Conservation (phyloP, 1,140 invertebrate genomes). For the Hylaeus anthracinus region DNA sequence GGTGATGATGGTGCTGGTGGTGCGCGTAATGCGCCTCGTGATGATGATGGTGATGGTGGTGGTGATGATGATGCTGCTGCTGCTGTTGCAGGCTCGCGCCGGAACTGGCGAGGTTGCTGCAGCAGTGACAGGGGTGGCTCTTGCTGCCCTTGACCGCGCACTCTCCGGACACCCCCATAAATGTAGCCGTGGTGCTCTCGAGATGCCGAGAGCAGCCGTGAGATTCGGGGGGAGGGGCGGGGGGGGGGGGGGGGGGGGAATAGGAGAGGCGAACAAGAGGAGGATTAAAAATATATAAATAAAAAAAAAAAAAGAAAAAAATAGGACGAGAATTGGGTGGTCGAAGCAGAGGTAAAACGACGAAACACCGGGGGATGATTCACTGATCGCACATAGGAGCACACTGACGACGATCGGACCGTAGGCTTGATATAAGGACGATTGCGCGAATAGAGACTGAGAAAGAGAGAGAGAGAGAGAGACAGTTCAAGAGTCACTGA, state of each 20-base stretch:
- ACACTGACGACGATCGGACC: slow-evolving; percentile 13
- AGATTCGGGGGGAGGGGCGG: slow-evolving; percentile 8
- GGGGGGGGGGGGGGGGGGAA: background rate
- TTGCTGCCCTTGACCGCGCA: slow-evolving; percentile 77
- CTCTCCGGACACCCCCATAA: slow-evolving; percentile 79
- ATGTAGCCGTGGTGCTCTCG: slow-evolving; percentile 66
- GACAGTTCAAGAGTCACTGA: background rate
- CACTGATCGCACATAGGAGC: slow-evolving; percentile 45
- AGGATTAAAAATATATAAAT: background rate
- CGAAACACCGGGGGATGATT: slow-evolving; percentile 31
- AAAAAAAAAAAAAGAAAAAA: background rate
- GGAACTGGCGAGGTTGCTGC: slow-evolving; percentile 69
- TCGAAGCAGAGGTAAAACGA: background rate
- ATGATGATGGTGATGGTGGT: slow-evolving; percentile 63
- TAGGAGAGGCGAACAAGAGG: background rate
- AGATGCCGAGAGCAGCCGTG: slow-evolving; percentile 24
- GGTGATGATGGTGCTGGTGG: slow-evolving; percentile 65
- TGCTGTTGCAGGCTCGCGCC: slow-evolving; percentile 67
- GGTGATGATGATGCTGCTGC: slow-evolving; percentile 48
- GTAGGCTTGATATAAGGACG: too few species aligned
- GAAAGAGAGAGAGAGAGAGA: background rate
- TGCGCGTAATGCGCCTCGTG: slow-evolving; percentile 59
- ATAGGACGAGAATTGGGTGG: too few species aligned
- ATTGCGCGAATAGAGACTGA: background rate
- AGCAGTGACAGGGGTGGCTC: slow-evolving; percentile 77